These are phyloP conservation scores for Smithornis capensis DNA, from an alignment of 2,113 vertebrate genomes.

Conservation along the genomic window DNA sequence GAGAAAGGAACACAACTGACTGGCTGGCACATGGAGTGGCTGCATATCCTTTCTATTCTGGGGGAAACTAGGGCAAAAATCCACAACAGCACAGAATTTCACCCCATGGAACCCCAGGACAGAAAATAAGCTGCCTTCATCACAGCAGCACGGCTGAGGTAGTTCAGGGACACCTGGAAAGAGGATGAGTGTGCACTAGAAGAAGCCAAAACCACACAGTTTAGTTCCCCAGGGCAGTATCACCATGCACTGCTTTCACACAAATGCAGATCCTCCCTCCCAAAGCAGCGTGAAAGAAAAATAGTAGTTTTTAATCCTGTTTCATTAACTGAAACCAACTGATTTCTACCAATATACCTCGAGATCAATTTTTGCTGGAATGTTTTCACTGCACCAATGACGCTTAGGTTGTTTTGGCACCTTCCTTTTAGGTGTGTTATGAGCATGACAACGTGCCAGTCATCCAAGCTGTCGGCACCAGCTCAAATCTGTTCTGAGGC, in stretches of 20 bases:
- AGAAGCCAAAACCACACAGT: background rate
- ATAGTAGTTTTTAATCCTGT: background rate
- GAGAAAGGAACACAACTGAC: background rate
- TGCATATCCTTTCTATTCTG: background rate
- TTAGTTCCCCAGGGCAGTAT: background rate
- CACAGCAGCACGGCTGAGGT: background rate
- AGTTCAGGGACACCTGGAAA: background rate
- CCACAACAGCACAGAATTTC: background rate
- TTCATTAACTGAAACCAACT: conserved; percentile 35
- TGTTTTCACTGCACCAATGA: conserved; percentile 24
- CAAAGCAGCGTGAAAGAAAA: background rate
- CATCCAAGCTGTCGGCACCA: conserved; percentile 74
- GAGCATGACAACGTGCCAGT: conserved; percentile 82
- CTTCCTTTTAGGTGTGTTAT: conserved; percentile 76
- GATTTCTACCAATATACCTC: conserved; percentile 42
- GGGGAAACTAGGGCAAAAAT: background rate
- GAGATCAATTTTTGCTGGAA: conserved; percentile 46
- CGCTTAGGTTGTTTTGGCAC: conserved; percentile 73
- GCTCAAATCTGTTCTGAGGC: conserved; percentile 72
- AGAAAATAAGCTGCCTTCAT: background rate
- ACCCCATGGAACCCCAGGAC: background rate
- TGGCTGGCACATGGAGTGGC: background rate
- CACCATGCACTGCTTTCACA: background rate
- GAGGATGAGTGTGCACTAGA: background rate
- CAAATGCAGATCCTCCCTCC: background rate